Evolutionary conservation across 1,140 invertebrate genomes (phyloP), one percentile per base, ranked within the genome.

Genomic region (Oreohelix idahoensis): DNA sequence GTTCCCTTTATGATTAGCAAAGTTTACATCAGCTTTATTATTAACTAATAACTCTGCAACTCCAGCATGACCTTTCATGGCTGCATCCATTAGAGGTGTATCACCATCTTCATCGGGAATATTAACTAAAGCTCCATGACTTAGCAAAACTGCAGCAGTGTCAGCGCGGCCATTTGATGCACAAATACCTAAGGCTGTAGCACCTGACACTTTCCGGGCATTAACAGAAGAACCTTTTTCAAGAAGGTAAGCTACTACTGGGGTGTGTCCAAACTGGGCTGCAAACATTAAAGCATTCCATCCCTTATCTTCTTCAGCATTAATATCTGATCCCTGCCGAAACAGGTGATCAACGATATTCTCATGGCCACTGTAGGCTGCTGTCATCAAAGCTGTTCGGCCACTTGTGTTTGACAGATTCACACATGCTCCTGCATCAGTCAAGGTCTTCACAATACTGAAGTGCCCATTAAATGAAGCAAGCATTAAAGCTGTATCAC

Each of bases 251-350:
- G 63, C 38, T 10, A 77, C 79, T 15, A 81, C 75, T 45, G 73
- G 45, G 2, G 79, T 81, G n/a, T 80, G 63, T 38, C 58, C 51
- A 39, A 66, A 66, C 23, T 84, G 84, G 23, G 84, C 73, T 38
- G 84, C 84, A 23, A 85, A 58, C 84, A 85, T 83, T n/a, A 85
- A 73, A 10, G 84, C 84, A 29, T 81, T 85, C 74, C 81, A 81
- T 23, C 84, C 84, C 58, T 83, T 82, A 39, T 66, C 69, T 38
- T 85, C 84, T 39, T 36, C 39, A 51, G 78, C 78, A 15, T 15
- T 76, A 32, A 70, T 11, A 38, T 85, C 73, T 5, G 84, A 76
- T 11, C 70, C 63, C 0, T 73, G 45, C 35, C 76, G 29, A 29
- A 76, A 29, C 53, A 85, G 36, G n/a, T 76, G 26, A 29, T 66